Evolutionary conservation across 2,797 vertebrate genomes (phyloP).

Genomic region (Jordanella pulchra): DNA sequence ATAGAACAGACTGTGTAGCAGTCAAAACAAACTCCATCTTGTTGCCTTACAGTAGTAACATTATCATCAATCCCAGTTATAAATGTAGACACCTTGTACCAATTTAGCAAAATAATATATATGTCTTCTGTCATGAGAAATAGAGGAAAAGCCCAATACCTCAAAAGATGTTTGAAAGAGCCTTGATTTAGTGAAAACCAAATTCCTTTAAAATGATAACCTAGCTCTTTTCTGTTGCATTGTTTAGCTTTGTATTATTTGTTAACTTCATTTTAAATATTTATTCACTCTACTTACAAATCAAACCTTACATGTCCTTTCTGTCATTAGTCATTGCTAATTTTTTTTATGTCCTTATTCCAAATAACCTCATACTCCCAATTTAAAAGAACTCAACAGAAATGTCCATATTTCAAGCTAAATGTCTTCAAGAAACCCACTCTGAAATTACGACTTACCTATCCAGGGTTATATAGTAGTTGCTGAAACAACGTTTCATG

Average conservation of each 20-base stretch:
- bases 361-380: background rate
- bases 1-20: background rate
- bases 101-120: background rate
- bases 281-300: background rate
- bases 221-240: background rate
- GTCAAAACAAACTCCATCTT: too few species aligned
- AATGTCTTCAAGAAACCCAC: too few species aligned
- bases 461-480: too few species aligned
- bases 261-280: background rate
- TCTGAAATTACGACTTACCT: too few species aligned
- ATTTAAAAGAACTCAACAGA: background rate
- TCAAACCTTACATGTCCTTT: background rate
- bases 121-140: background rate
- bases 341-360: too few species aligned
- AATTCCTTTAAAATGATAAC: background rate
- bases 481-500: too few species aligned
- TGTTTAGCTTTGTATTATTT: background rate
- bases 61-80: background rate
- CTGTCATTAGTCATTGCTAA: background rate
- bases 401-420: too few species aligned
- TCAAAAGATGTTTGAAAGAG: background rate
- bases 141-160: background rate
- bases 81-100: background rate
- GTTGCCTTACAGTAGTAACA: too few species aligned
- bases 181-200: background rate